Evolutionary conservation across 1,140 invertebrate species (phyloP).

Genomic region (Argopecten irradians): DNA sequence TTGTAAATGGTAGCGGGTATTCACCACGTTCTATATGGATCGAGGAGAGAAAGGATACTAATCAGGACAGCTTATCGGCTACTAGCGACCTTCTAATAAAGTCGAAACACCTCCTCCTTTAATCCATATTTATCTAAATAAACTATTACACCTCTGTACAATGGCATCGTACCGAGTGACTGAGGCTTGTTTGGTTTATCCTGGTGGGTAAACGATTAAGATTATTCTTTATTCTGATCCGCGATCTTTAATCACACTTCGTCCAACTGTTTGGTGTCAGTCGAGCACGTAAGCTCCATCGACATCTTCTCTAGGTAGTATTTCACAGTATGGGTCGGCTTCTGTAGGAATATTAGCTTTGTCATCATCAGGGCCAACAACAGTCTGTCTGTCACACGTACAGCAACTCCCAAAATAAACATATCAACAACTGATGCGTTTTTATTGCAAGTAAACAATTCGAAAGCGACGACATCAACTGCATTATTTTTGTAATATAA

Average conservation of each 20-base stretch:
- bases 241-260: not conserved
- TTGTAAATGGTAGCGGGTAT: not conserved
- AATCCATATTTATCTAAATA: conserved; percentile 23
- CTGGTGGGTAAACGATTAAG: conserved; percentile 5
- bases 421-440: no score
- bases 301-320: not conserved
- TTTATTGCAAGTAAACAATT: no score
- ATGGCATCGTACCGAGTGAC: not conserved
- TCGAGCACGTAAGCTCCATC: not conserved
- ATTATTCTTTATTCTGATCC: conserved; percentile 1
- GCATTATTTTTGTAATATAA: no score
- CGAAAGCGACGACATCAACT: no score
- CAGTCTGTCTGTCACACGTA: not conserved
- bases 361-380: not conserved
- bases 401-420: not conserved
- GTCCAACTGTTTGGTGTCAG: not conserved
- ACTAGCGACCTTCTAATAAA: conserved; percentile 16
- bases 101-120: not conserved
- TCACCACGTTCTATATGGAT: not conserved
- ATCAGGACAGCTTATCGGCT: not conserved
- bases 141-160: not conserved
- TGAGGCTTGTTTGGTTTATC: not conserved
- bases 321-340: not conserved
- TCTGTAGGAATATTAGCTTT: not conserved
- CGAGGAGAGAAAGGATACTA: not conserved